These are phyloP conservation scores for Urophycis tenuis DNA, from an alignment of 2,797 vertebrate genomes.

Conservation along the genomic window DNA sequence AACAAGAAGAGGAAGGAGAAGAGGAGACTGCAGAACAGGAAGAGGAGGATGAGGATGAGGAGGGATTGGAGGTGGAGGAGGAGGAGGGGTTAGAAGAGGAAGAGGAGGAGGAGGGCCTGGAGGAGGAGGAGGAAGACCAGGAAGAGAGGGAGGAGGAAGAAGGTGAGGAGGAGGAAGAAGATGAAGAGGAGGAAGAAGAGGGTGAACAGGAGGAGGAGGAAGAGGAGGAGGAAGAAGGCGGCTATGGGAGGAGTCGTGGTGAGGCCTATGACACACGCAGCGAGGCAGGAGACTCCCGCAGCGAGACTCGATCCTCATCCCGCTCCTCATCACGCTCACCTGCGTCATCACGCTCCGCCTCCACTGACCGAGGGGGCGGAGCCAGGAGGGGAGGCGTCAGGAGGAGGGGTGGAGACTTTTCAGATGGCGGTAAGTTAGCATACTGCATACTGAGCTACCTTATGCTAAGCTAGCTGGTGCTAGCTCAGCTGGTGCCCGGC, in stretches of 20 bases:
- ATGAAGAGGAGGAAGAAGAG: slow-evolving; percentile 66
- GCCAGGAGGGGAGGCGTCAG: neutral
- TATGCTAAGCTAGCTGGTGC: neutral
- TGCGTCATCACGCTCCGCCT: slow-evolving; percentile 84
- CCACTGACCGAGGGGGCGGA: slow-evolving; percentile 84
- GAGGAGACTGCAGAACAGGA: slow-evolving; percentile 1
- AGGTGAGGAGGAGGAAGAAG: slow-evolving; percentile 57
- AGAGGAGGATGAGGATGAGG: neutral
- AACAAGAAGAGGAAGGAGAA: slow-evolving; percentile 74
- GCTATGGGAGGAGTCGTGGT: slow-evolving; percentile 70
- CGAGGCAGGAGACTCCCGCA: slow-evolving; percentile 86
- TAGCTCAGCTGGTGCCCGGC: neutral
- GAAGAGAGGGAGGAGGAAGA: slow-evolving; percentile 54
- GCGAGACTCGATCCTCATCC: slow-evolving; percentile 76
- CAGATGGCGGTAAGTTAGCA: neutral
- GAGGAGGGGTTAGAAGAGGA: slow-evolving; percentile 69
- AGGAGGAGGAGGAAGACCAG: slow-evolving; percentile 59
- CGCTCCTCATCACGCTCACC: slow-evolving; percentile 84
- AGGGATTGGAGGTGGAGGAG: slow-evolving; percentile 25
- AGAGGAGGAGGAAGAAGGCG: slow-evolving; percentile 51
- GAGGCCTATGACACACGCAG: slow-evolving; percentile 94
- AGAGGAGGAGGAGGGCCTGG: slow-evolving; percentile 68
- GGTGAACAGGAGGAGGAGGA: slow-evolving; percentile 48
- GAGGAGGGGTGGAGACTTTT: neutral
- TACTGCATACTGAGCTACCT: neutral